Conservation (phyloP, 1,140 invertebrate species). For the Diorhabda carinulata region DNA sequence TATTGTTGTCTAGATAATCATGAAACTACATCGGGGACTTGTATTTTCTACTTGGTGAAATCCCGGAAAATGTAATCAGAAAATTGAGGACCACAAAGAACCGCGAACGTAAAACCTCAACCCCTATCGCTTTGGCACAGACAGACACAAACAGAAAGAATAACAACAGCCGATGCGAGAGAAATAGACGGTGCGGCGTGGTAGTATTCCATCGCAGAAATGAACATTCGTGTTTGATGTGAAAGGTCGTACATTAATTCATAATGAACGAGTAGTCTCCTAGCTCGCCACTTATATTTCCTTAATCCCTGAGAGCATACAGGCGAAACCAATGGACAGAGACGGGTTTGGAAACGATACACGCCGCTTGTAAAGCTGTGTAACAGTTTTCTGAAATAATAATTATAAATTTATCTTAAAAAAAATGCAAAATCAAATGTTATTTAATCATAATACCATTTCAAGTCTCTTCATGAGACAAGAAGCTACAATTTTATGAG, state of each 20-base stretch:
- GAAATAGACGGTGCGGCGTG: constrained; percentile 16
- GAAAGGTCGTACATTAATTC: constrained; percentile 49
- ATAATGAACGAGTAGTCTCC: constrained; percentile 48
- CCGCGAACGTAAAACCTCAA: not conserved
- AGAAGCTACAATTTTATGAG: too few relatives aligned
- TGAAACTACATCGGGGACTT: not conserved
- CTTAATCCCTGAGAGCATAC: constrained; percentile 48
- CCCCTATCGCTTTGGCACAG: not conserved
- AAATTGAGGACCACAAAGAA: not conserved
- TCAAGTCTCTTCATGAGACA: too few relatives aligned
- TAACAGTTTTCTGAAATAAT: too few relatives aligned
- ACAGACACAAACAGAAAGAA: constrained; percentile 13
- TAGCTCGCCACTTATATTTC: constrained; percentile 49
- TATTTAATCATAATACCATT: too few relatives aligned
- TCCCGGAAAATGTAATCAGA: not conserved
- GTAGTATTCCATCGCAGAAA: constrained; percentile 43
- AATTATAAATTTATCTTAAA: too few relatives aligned
- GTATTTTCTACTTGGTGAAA: not conserved
- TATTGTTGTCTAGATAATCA: too few relatives aligned
- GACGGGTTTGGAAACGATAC: not conserved
- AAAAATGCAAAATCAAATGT: too few relatives aligned
- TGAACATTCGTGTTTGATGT: constrained; percentile 48
- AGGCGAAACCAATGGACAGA: constrained; percentile 35
- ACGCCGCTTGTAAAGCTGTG: too few relatives aligned
- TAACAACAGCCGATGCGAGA: constrained; percentile 18